Base-by-base conservation (phyloP, 2,113 vertebrate genomes). In the Phrynosoma blainvillii region DNA sequence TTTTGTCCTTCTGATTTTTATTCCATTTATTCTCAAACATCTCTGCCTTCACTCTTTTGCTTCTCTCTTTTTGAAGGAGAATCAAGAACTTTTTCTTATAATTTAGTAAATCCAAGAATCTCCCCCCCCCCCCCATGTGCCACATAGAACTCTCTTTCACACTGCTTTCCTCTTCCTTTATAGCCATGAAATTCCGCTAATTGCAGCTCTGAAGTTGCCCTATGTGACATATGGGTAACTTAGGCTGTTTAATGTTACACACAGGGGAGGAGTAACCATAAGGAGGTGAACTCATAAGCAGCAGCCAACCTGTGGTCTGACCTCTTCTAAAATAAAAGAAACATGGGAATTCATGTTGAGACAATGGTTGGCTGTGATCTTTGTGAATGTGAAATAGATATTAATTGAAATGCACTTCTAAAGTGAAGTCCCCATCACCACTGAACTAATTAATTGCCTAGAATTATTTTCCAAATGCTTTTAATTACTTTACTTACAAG, bases 301-400 rank as follows among this genome's bases (percentile, higher is more conserved):
- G 40, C 56, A 88, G 16, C 78, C 52, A 82, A 25, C 30, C 85
- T 77, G 54, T 81, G 79, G 79, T 74, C 71, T 73, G 79, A 82
- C 68, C 68, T 42, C 78, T 65, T 76, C 75, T 89, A 30, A 36
- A 66, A 65, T 65, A 66, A 80, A 74, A 66, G 10, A 13, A 80
- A 75, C 56, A 88, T 82, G 40, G 62, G 42, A 83, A 82, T 87
- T 59, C 25, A 54, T 52, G 16, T 75, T 85, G 83, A 65, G 68
- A 84, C 68, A 74, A 74, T 75, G 10, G 30, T 74, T 65, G 56
- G 21, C 36, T 79, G 54, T 84, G 87, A 78, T 79, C 40, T 32
- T 79, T 79, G 54, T 65, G 75, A 54, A 73, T 47, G n/a, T 81
- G 54, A 82, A 82, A n/a, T 81, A 62, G 25, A 47, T 87, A 65